These are phyloP conservation scores for Eucriotettix oculatus DNA, from an alignment of 2,888 invertebrate species.

Conservation along the genomic window DNA sequence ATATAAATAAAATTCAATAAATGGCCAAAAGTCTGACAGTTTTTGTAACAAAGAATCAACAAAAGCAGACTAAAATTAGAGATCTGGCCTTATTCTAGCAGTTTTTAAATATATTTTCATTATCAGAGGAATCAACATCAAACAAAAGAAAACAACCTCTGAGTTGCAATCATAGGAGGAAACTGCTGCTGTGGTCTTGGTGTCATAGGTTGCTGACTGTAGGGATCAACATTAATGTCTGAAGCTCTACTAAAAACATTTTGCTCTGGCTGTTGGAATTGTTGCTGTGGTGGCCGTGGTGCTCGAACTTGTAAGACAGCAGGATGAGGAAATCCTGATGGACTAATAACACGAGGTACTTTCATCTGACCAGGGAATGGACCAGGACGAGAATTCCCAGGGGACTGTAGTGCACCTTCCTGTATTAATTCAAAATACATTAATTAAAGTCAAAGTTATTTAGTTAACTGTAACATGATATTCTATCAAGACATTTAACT, in stretches of 20 bases:
- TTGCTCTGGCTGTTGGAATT: background rate
- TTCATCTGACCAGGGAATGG: background rate
- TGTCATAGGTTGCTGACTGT: constrained; percentile 16
- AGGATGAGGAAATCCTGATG: constrained; percentile 18
- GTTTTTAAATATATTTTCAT: too few species aligned
- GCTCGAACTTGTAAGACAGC: constrained; percentile 29
- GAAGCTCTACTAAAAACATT: background rate
- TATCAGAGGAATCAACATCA: too few species aligned
- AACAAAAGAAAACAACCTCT: background rate
- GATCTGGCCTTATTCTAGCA: too few species aligned
- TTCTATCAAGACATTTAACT: too few species aligned
- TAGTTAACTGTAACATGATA: too few species aligned
- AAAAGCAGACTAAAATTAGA: too few species aligned
- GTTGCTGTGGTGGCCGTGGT: constrained; percentile 26
- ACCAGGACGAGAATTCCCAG: background rate
- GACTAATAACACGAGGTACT: background rate
- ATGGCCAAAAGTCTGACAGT: too few species aligned
- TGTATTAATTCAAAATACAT: background rate
- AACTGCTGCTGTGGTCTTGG: constrained; percentile 13
- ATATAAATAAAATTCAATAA: too few species aligned
- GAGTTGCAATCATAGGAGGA: background rate
- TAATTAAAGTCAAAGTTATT: too few species aligned
- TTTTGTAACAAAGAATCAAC: too few species aligned
- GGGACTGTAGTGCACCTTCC: background rate
- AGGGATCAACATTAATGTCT: constrained; percentile 15